These are phyloP conservation scores for Motacilla alba DNA, from an alignment of 2,113 vertebrate genomes.

Conservation along the genomic window DNA sequence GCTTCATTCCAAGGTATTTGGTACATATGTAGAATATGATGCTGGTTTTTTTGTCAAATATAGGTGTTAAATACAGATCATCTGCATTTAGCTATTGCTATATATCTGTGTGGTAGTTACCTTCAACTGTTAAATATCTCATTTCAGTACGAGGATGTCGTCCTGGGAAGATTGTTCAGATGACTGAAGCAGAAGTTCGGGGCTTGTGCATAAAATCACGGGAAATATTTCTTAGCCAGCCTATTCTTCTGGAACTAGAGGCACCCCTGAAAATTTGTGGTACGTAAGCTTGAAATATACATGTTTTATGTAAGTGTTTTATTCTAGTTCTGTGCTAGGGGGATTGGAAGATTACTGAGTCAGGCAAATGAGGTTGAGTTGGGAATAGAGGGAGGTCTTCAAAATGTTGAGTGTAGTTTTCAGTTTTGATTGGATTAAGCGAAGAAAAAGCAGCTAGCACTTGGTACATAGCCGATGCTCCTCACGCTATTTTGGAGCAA, in stretches of 20 bases:
- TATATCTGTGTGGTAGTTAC: not conserved
- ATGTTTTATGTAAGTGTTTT: not conserved
- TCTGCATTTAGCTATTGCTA: not conserved
- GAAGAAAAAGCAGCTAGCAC: not conserved
- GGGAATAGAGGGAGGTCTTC: not conserved
- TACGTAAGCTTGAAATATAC: slow-evolving; percentile 43
- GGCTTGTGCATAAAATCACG: slow-evolving; percentile 94
- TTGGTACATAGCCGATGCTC: not conserved
- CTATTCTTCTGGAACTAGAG: slow-evolving; percentile 92
- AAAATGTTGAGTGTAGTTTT: not conserved
- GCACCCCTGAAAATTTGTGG: slow-evolving; percentile 95
- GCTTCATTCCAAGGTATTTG: not conserved
- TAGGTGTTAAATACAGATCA: not conserved
- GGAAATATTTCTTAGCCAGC: slow-evolving; percentile 96
- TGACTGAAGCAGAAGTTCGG: slow-evolving; percentile 93
- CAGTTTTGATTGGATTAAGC: not conserved
- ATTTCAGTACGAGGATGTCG: slow-evolving; percentile 91
- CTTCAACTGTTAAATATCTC: not conserved
- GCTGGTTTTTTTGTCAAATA: not conserved
- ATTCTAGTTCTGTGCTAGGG: not conserved
- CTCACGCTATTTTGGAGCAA: not conserved
- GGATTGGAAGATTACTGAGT: not conserved
- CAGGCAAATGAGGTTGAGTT: not conserved
- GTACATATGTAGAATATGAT: not conserved
- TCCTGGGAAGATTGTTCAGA: slow-evolving; percentile 93